Base-by-base conservation (phyloP, 2,888 invertebrate species). In the Napeogenes inachia region DNA sequence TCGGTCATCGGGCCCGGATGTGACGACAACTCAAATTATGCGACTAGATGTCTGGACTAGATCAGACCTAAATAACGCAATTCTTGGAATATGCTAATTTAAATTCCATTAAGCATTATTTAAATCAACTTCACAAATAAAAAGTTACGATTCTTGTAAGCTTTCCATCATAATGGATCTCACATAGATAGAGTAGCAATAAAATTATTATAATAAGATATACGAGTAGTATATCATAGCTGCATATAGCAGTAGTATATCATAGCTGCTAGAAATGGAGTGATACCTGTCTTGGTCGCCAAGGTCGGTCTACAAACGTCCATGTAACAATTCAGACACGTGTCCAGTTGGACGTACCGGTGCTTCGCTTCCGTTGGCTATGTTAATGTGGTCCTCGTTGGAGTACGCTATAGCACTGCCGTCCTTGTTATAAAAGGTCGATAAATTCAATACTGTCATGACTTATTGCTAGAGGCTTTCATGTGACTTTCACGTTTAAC, bases 1-100 rank as follows among this genome's bases (percentile, higher is more conserved):
- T 80, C 66, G 84, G 82, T 79, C 83, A 82, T 72, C 75, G 76
- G 80, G 83, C 85, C 85, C 88, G 89, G 89, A 89, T 86, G 83
- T 84, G 85, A 85, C 82, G 85, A 65, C 71, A 77, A 76, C 76
- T 78, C 79, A 72, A 82, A 85, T 77, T 76, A 70, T 76, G 69
- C 75, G 76, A 75, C 81, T 70, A 67, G 65, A 64, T 79, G 77
- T 80, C 79, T 82, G 72, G 70, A 66, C 68, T 75, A 75, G 74
- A 77, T 80, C 78, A 59, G 61, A 54, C 50, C 54, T 57, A 57
- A 47, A 30, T 50, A 50, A 50, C 50, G 5, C 33, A 55, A 46
- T 60, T 21, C 55, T 30, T 35, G 38, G 12, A 21, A 53, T 58
- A 46, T 38, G 21, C 21, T n/a, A 12, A 33, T n/a, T 21, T 53